Percentiles rank a stretch among this genome's conserved stretches.
phyloP scores from a whole-genome alignment of 1,140 invertebrate species.

The Zaprionus ghesquierei region DNA sequence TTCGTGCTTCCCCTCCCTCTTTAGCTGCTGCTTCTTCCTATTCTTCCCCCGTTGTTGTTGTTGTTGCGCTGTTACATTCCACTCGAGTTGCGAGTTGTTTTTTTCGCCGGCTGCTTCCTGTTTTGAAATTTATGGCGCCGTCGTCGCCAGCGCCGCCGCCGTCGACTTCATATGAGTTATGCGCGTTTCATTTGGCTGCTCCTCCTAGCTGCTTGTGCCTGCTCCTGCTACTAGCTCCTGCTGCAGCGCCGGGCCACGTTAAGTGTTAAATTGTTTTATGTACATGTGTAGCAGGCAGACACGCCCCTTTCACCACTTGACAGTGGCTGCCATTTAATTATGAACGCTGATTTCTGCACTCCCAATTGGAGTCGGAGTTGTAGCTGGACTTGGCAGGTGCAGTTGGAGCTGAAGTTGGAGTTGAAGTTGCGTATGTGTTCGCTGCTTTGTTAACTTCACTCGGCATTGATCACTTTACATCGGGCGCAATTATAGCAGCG shows the following conservation, averaged over 20 bases:
- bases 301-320: conserved; percentile 3
- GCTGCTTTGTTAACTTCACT: background rate
- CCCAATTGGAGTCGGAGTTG: background rate
- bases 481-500: background rate
- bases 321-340: conserved; percentile 59
- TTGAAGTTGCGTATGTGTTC: background rate
- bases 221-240: conserved; percentile 12
- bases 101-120: conserved; percentile 37
- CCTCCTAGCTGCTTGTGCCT: background rate
- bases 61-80: conserved; percentile 8
- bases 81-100: conserved; percentile 34
- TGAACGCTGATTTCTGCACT: conserved; percentile 42
- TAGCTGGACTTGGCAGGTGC: background rate
- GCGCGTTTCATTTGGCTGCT: conserved; percentile 26
- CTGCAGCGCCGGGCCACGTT: conserved; percentile 56
- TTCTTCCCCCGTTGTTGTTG: conserved; percentile 1
- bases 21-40: background rate
- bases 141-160: conserved; percentile 29
- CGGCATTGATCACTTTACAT: background rate
- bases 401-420: background rate
- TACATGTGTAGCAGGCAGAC: conserved; percentile 24
- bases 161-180: conserved; percentile 42
- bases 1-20: background rate
- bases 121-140: conserved; percentile 40
- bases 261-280: conserved; percentile 77